These are phyloP conservation scores for Dicrurus megarhynchus DNA, from an alignment of 2,113 vertebrate species.

Conservation along the genomic window DNA sequence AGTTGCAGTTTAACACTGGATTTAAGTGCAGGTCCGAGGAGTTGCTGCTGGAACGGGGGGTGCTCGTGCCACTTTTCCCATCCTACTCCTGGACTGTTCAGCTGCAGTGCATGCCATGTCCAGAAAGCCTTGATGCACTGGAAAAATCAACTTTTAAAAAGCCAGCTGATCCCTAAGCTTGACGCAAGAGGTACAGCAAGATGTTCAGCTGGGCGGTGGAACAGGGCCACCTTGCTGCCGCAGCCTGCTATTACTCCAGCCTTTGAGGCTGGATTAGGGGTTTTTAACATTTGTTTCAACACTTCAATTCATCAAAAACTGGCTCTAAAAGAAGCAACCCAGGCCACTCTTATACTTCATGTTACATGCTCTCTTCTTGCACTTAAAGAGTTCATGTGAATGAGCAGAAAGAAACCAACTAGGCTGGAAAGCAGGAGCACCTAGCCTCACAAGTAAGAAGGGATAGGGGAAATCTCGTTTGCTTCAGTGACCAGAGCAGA, in stretches of 20 bases:
- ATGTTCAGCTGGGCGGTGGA: neutral
- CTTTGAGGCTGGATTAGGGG: neutral
- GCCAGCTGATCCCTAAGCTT: neutral
- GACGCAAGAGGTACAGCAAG: neutral
- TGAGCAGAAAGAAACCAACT: neutral
- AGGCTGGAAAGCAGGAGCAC: neutral
- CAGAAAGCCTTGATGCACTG: neutral
- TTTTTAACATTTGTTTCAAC: neutral
- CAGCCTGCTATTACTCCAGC: neutral
- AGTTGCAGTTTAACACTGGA: neutral
- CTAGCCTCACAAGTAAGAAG: neutral
- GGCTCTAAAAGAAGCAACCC: neutral
- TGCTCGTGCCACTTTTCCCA: neutral
- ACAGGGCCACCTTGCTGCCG: slow-evolving; percentile 12
- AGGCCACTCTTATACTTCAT: neutral
- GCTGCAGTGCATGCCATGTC: neutral
- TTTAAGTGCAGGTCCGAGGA: neutral
- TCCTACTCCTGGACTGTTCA: neutral
- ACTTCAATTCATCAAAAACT: neutral
- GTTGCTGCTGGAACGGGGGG: neutral
- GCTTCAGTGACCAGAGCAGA: neutral
- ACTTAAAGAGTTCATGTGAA: neutral
- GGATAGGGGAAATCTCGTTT: neutral
- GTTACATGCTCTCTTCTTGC: neutral
- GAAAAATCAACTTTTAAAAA: neutral